Evolutionary conservation across 2,888 invertebrate genomes (phyloP), one percentile per base, ranked within the genome.

Genomic region (Mythimna vitellina): DNA sequence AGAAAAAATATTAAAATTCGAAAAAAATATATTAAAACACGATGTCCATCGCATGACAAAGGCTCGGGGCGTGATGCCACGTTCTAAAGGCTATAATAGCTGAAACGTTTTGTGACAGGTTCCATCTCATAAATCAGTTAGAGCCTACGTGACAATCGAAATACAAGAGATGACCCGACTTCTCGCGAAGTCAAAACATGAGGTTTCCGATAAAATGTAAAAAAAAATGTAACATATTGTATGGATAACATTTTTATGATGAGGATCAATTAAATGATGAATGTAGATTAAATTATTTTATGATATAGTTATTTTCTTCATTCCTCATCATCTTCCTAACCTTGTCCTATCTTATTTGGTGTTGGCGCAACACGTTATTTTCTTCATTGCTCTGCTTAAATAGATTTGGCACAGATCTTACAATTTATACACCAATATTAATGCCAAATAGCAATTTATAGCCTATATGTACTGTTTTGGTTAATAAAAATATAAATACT

Each of bases 121-220:
- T 83, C 73, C 54, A 81, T 85, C 80, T 78, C 82, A 89, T 91
- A 91, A 91, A 91, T 91, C 90, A 89, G 81, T 87, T 88, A 88
- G 81, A 81, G 78, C 83, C 81, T 88, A 89, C 89, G 90, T 90
- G 89, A 91, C 87, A 88, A 88, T 85, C 83, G 70, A 83, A 88
- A 85, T 81, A 79, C 73, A 71, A 78, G 87, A 89, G 88, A 85
- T 91, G 90, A 91, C 92, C 91, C 87, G 73, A 80, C 85, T 87
- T 90, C 85, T 88, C 86, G 89, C 86, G 83, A 86, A 84, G 66
- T 80, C 73, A 70, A 82, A 87, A 86, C 80, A 86, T 83, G 82
- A 83, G 78, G 76, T 80, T 68, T 76, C 81, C 49, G 58, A 80
- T 80, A 66, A 35, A 14, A 3, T n/a, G 3, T 14, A n/a, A 65